Evolutionary conservation across 2,888 invertebrate genomes (phyloP), one percentile per base, ranked within the genome.

Genomic region (Nymphalis c-album): DNA sequence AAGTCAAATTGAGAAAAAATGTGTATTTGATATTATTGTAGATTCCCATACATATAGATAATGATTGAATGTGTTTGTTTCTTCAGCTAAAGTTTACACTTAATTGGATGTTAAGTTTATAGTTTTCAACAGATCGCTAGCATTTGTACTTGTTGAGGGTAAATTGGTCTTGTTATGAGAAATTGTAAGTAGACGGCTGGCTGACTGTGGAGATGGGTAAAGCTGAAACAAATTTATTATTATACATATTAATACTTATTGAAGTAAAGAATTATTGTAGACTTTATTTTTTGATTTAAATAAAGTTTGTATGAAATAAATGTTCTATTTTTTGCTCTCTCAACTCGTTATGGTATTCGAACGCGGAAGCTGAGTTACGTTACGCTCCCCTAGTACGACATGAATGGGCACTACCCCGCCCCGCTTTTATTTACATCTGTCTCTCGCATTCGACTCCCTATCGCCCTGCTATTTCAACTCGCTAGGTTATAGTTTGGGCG

Each of bases 261-360:
- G 82, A 86, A 87, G 76, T 79, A 81, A 85, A 88, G 85, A 83
- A 85, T 85, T 89, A 89, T 86, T 91, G 91, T 91, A 91, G 90
- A 90, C 86, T 91, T 92, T 92, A 92, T 92, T 92, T 92, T 92
- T 92, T 87, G 91, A 92, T 90, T 91, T 91, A 89, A 92, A 90
- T 92, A 92, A 92, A 92, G 90, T 92, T 92, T 92, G 90, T 92
- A 91, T 85, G 82, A 91, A 91, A 91, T 83, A 81, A 61, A 74
- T 66, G 35, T 59, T 74, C 67, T 64, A 68, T 76, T 79, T 77
- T 74, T 62, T 75, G 17, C 59, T 50, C 16, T 76, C 26, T 67
- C 40, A n/a, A 50, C 47, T 61, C 51, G 59, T 60, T 58, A 53
- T 70, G 60, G 63, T 53, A 58, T 63, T 72, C 82, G 85, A 87